Evolutionary conservation across 2,888 invertebrate species (phyloP), one percentile per base, ranked within the genome.

Genomic region (Ashinkailepas kermadecensis): DNA sequence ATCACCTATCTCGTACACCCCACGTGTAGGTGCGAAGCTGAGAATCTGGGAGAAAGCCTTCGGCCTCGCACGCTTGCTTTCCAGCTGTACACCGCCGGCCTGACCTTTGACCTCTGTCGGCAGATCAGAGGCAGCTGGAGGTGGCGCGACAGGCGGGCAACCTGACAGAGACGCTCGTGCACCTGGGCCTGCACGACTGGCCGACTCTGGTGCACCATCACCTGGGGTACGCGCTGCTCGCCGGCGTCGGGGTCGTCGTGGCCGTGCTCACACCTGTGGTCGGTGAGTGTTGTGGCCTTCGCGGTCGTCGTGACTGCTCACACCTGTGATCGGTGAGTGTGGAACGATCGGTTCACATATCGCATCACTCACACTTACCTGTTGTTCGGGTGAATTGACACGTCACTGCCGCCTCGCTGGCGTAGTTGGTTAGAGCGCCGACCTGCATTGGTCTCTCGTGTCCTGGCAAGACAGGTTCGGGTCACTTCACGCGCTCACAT

Each of bases 171-270:
- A 79, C 79, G 2, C 58, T 79, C 7, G 79, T 79, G 21, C 58
- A 79, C 7, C 79, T 79, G 58, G 79, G 58, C 23, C 79, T 79
- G 58, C 58, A 58, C 25, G 79, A 79, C 23, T 79, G 58, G 58
- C 58, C 57, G 11, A 0, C 12, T 3, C 79, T 79, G 79, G 79
- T 79, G 79, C 79, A 59, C 13, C 79, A 79, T 25, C 79, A 79
- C 79, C 57, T 59, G n/a, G 79, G 79, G 23, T 79, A 25, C 58
- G 79, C 79, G n/a, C n/a, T 59, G 57, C 25, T 79, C 23, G 79
- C 58, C 10, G 79, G 23, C 25, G 58, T 12, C 58, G 79, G 79
- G 4, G 25, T 79, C 58, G 79, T 79, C 23, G 0, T 59, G 58
- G 79, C 79, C 23, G 23, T 59, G 23, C 79, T 79, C 13, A n/a